Evolutionary conservation across 2,797 vertebrate species (phyloP).

Genomic region (Acipenser oxyrinchus): DNA sequence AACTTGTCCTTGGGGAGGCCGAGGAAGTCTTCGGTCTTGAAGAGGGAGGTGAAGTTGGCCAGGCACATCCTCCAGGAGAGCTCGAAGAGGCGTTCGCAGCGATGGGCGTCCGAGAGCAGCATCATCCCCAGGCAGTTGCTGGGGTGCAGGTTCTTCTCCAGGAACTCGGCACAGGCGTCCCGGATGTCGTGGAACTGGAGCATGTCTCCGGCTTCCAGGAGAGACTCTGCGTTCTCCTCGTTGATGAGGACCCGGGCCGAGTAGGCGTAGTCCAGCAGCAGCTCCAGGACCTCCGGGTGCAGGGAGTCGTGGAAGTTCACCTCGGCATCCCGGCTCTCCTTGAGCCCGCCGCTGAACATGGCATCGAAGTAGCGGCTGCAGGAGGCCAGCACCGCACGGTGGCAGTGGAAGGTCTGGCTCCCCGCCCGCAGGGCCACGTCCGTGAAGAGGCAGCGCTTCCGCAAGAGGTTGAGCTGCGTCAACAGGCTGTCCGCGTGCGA

Average conservation of each 20-base stretch:
- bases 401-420: slow-evolving; percentile 62
- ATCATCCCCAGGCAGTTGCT: slow-evolving; percentile 80
- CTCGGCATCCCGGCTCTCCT: slow-evolving; percentile 64
- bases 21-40: slow-evolving; percentile 70
- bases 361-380: slow-evolving; percentile 79
- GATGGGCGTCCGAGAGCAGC: slow-evolving; percentile 73
- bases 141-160: slow-evolving; percentile 74
- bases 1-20: slow-evolving; percentile 67
- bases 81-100: slow-evolving; percentile 68
- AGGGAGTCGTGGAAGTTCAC: slow-evolving; percentile 74
- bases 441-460: slow-evolving; percentile 67
- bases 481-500: slow-evolving; percentile 72
- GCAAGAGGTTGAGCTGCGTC: slow-evolving; percentile 73
- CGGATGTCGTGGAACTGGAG: slow-evolving; percentile 77
- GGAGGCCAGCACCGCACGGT: slow-evolving; percentile 72
- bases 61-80: slow-evolving; percentile 77
- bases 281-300: slow-evolving; percentile 75
- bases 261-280: slow-evolving; percentile 73
- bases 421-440: slow-evolving; percentile 68
- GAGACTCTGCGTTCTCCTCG: slow-evolving; percentile 75
- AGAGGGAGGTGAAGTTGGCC: slow-evolving; percentile 65
- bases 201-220: slow-evolving; percentile 77
- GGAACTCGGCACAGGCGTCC: slow-evolving; percentile 69
- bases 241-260: slow-evolving; percentile 72
- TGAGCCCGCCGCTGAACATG: slow-evolving; percentile 71